Conservation (phyloP, 2,113 vertebrate species). For the Mus pahari region DNA sequence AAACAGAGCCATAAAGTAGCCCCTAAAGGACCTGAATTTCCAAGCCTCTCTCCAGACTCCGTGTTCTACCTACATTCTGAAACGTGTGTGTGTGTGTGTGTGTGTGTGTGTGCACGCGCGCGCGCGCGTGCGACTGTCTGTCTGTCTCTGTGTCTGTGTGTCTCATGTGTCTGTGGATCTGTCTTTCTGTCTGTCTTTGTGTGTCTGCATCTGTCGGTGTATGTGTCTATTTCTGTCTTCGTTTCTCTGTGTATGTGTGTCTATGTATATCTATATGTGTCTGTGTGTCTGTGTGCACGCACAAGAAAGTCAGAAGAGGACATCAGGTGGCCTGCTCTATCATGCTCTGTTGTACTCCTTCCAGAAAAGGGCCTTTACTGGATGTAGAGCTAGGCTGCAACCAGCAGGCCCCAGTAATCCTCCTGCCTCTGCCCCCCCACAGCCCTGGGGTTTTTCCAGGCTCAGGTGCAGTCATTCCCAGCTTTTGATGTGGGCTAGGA, state of each 20-base stretch:
- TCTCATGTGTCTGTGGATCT: no score
- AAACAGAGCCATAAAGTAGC: neutral
- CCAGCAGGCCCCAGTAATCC: neutral
- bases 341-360: neutral
- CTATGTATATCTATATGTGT: neutral
- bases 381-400: neutral
- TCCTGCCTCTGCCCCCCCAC: neutral
- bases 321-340: neutral
- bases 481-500: neutral
- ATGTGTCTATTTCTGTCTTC: neutral
- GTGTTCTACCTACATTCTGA: neutral
- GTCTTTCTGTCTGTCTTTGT: neutral
- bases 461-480: neutral
- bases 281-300: rapidly evolving
- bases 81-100: neutral
- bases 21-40: neutral
- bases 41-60: neutral
- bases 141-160: neutral
- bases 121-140: neutral
- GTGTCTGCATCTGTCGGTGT: neutral
- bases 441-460: neutral
- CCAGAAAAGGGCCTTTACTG: neutral
- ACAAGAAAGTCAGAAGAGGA: neutral
- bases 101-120: neutral
- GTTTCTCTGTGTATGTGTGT: neutral